Evolutionary conservation across 2,113 vertebrate genomes (phyloP).

Genomic region (Oplegnathus fasciatus): DNA sequence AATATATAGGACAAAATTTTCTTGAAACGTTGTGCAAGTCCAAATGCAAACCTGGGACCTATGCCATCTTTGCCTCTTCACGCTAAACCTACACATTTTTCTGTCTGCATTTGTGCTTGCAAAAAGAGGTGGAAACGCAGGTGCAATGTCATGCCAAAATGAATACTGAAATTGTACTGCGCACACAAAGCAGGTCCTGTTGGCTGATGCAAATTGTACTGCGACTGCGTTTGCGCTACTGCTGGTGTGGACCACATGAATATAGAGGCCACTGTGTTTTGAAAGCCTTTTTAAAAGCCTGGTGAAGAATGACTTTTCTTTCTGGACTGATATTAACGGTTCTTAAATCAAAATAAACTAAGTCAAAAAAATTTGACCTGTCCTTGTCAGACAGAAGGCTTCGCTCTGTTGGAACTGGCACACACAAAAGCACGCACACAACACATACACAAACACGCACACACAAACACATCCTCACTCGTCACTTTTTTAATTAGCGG

Average conservation of each 20-base stretch:
- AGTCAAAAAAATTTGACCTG: constrained; percentile 11
- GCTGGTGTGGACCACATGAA: neutral
- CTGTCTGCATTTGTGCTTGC: neutral
- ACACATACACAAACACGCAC: constrained; percentile 4
- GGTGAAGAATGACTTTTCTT: neutral
- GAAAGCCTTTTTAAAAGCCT: neutral
- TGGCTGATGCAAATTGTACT: neutral
- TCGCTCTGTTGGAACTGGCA: neutral
- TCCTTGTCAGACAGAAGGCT: constrained; percentile 20
- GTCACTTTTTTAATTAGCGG: constrained; percentile 51
- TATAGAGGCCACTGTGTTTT: neutral
- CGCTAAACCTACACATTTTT: neutral
- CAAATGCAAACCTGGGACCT: neutral
- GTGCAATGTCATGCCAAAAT: neutral
- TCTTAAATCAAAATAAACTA: constrained; percentile 5
- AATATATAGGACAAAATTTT: neutral
- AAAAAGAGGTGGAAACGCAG: neutral
- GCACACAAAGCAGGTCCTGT: neutral
- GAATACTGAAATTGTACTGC: constrained; percentile 16
- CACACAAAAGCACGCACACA: neutral
- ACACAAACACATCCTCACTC: neutral
- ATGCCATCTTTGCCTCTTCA: neutral
- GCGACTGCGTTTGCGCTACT: neutral
- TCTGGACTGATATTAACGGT: neutral
- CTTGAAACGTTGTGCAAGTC: neutral